These are phyloP conservation scores for Leptopterna dolabrata DNA, from an alignment of 2,888 invertebrate species.

Conservation along the genomic window DNA sequence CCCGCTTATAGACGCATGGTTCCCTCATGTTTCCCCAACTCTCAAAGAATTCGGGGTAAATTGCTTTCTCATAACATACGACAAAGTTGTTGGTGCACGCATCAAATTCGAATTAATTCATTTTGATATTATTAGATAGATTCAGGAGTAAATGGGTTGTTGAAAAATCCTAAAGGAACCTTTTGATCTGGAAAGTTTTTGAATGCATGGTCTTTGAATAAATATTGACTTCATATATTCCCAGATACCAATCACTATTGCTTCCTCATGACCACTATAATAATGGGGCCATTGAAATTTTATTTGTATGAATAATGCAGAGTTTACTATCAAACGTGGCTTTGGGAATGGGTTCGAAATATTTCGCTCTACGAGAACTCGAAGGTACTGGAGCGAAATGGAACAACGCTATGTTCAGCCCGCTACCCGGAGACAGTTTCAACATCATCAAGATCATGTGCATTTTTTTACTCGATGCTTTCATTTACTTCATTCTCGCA, in stretches of 20 bases:
- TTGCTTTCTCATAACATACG: not conserved
- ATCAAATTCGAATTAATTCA: too few species aligned
- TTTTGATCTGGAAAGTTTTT: too few species aligned
- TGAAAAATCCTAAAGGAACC: too few species aligned
- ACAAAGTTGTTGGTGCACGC: too few species aligned
- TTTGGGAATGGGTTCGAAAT: slow-evolving; percentile 82
- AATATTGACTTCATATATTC: too few species aligned
- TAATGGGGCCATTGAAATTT: too few species aligned
- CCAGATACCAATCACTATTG: too few species aligned
- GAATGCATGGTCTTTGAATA: too few species aligned
- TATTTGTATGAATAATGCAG: slow-evolving; percentile 67
- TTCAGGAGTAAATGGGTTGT: too few species aligned
- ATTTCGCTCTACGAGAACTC: slow-evolving; percentile 79
- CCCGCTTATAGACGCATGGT: slow-evolving; percentile 66
- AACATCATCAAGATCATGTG: slow-evolving; percentile 73
- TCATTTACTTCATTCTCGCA: slow-evolving; percentile 69
- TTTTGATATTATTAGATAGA: too few species aligned
- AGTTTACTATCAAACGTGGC: slow-evolving; percentile 84
- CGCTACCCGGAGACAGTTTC: slow-evolving; percentile 73
- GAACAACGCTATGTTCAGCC: slow-evolving; percentile 72
- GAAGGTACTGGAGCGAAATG: slow-evolving; percentile 77
- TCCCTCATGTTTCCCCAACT: slow-evolving; percentile 26
- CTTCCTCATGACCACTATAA: too few species aligned
- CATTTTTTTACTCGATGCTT: slow-evolving; percentile 78
- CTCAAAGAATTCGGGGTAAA: slow-evolving; percentile 43